phyloP scores from a whole-genome alignment of 2,888 invertebrate genomes.

The Trichogramma dendrolimi region DNA sequence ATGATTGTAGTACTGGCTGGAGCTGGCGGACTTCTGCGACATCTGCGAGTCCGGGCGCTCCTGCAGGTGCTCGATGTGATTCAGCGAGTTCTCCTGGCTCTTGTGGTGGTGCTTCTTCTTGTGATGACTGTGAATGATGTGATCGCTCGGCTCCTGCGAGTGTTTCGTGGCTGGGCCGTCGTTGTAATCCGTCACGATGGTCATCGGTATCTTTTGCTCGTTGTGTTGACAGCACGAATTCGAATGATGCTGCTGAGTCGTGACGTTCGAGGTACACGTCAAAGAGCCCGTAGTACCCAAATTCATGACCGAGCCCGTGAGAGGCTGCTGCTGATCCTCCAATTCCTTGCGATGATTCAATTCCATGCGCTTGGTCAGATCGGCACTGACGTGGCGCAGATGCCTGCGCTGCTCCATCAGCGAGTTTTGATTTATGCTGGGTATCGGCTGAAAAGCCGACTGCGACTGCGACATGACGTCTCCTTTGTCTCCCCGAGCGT shows the following conservation, averaged over 20 bases:
- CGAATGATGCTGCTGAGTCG: slow-evolving; percentile 46
- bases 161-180: slow-evolving; percentile 38
- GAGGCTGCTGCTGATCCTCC: slow-evolving; percentile 43
- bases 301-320: slow-evolving; percentile 47
- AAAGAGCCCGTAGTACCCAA: slow-evolving; percentile 37
- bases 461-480: slow-evolving; percentile 40
- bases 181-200: slow-evolving; percentile 45
- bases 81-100: slow-evolving; percentile 35
- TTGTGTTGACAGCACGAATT: slow-evolving; percentile 47
- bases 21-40: slow-evolving; percentile 23
- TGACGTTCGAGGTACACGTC: slow-evolving; percentile 21
- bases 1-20: slow-evolving; percentile 38
- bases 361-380: slow-evolving; percentile 49
- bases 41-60: slow-evolving; percentile 34
- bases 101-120: slow-evolving; percentile 47
- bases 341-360: slow-evolving; percentile 45
- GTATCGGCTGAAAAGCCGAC: slow-evolving; percentile 48
- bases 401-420: slow-evolving; percentile 50
- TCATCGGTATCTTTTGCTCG: slow-evolving; percentile 43
- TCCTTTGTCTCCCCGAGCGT: slow-evolving; percentile 40
- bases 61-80: slow-evolving; percentile 31
- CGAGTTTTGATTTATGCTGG: slow-evolving; percentile 47
- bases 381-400: slow-evolving; percentile 49
- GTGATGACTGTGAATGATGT: slow-evolving; percentile 49
- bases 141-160: slow-evolving; percentile 42